Evolutionary conservation across 2,888 invertebrate species (phyloP).

Genomic region (Lasioglossum figueresi): DNA sequence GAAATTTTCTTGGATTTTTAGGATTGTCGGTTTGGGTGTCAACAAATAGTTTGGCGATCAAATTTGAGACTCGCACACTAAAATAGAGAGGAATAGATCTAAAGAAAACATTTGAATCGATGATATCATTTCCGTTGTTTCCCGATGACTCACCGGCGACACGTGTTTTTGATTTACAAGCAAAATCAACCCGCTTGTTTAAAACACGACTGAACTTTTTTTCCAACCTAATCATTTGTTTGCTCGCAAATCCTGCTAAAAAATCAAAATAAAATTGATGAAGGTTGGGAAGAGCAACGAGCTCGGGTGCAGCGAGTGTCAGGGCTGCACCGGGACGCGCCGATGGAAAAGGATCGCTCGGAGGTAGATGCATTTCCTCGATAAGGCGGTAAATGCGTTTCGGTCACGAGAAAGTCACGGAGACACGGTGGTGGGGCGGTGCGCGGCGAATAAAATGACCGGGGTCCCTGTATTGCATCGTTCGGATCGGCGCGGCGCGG

Average conservation of each 20-base stretch:
- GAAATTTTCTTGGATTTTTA: too few relatives aligned
- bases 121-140: too few relatives aligned
- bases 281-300: background rate
- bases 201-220: too few relatives aligned
- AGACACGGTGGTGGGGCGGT: background rate
- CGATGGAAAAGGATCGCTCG: background rate
- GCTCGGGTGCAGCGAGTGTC: background rate
- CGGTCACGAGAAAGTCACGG: slow-evolving; percentile 1
- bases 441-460: slow-evolving; percentile 10
- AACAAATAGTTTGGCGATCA: background rate
- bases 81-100: too few relatives aligned
- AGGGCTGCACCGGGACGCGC: background rate
- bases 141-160: too few relatives aligned
- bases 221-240: background rate
- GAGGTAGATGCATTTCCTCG: slow-evolving; percentile 15
- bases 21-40: too few relatives aligned
- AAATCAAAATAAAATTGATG: background rate
- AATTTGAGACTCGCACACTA: background rate
- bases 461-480: slow-evolving; percentile 12
- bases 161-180: too few relatives aligned
- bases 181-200: too few relatives aligned
- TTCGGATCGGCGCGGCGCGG: background rate
- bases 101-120: too few relatives aligned
- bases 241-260: background rate
- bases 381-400: slow-evolving; percentile 13